Evolutionary conservation across 30 jellyfish, hydroid and myxozoan species (phyloP).

Genomic region (Hydra vulgaris): DNA sequence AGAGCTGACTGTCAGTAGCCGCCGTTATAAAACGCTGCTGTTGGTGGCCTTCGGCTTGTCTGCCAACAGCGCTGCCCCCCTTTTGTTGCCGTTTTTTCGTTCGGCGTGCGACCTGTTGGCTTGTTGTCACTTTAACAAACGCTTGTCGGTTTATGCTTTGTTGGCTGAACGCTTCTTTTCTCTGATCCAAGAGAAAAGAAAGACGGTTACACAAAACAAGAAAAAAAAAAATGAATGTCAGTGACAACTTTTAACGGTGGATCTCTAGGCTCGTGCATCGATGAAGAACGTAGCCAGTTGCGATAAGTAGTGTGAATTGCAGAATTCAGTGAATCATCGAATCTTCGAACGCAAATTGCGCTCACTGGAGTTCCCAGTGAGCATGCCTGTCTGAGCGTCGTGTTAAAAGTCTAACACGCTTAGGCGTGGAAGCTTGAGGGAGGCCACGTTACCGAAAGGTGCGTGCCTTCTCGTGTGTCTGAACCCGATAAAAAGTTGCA

Average conservation of each 20-base stretch:
- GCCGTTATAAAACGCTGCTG: not conserved
- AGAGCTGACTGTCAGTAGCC: not conserved
- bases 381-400: slow-evolving; percentile 65
- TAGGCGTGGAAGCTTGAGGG: not conserved
- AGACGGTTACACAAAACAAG: not conserved
- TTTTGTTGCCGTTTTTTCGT: too few species aligned
- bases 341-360: slow-evolving; percentile 33
- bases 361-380: slow-evolving; percentile 45
- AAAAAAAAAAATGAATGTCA: not conserved
- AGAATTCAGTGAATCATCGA: slow-evolving; percentile 38
- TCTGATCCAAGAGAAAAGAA: not conserved
- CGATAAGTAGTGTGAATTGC: slow-evolving; percentile 39
- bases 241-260: slow-evolving; percentile 53
- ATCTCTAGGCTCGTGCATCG: slow-evolving; percentile 57
- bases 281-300: slow-evolving; percentile 58
- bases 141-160: too few species aligned
- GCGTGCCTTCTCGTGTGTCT: not conserved
- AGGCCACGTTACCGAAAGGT: not conserved
- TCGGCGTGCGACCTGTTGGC: too few species aligned
- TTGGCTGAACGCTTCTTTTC: not conserved
- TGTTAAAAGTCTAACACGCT: slow-evolving; percentile 5
- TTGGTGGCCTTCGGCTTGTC: too few species aligned
- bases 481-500: too few species aligned
- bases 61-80: too few species aligned
- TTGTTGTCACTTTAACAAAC: too few species aligned